Evolutionary conservation across 2,888 invertebrate genomes (phyloP).

Genomic region (Nomada fabriciana): DNA sequence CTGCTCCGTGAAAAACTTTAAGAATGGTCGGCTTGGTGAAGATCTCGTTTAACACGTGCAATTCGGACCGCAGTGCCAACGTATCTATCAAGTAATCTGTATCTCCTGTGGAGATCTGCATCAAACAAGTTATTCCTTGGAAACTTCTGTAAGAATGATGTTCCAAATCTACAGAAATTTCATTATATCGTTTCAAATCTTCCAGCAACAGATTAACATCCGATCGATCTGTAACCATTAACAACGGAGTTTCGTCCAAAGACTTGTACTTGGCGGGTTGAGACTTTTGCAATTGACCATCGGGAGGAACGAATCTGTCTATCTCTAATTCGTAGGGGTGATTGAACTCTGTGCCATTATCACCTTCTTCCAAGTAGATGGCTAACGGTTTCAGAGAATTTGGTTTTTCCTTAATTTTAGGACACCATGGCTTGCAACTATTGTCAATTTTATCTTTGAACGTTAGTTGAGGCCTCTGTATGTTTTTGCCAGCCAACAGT

Average conservation of each 20-base stretch:
- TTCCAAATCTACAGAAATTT: constrained; percentile 96
- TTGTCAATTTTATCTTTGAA: constrained; percentile 96
- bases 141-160: constrained; percentile 97
- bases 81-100: constrained; percentile 96
- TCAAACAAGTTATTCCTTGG: constrained; percentile 97
- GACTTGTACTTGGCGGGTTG: constrained; percentile 85
- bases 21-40: constrained; percentile 95
- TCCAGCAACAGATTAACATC: constrained; percentile 88
- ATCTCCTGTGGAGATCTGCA: constrained; percentile 95
- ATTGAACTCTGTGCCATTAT: constrained; percentile 86
- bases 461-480: constrained; percentile 92
- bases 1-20: constrained; percentile 98
- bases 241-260: constrained; percentile 88
- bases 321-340: constrained; percentile 96
- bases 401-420: constrained; percentile 94
- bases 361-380: constrained; percentile 89
- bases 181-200: constrained; percentile 88
- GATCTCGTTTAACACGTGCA: constrained; percentile 93
- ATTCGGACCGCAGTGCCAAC: constrained; percentile 91
- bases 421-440: constrained; percentile 91
- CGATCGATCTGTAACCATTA: constrained; percentile 88
- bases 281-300: constrained; percentile 85
- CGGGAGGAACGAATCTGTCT: constrained; percentile 88
- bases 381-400: constrained; percentile 93
- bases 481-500: constrained; percentile 89